phyloP scores from a whole-genome alignment of 2,888 invertebrate species.

The Margaritifera margaritifera region DNA sequence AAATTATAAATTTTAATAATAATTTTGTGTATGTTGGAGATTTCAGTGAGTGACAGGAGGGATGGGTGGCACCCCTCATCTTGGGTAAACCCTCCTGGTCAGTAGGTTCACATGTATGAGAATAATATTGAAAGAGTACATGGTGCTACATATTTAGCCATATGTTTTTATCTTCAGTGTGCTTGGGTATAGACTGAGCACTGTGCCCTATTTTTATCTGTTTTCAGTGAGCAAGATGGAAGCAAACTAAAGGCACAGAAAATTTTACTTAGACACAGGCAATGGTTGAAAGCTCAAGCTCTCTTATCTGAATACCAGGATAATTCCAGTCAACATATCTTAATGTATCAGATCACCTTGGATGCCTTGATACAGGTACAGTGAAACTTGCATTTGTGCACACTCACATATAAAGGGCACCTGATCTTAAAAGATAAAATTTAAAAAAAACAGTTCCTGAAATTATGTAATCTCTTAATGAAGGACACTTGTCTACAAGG shows the following conservation, averaged over 20 bases:
- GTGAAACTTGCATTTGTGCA: background rate
- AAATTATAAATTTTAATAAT: too few species aligned
- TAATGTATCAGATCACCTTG: constrained; percentile 38
- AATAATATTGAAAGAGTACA: too few species aligned
- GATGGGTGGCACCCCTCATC: too few species aligned
- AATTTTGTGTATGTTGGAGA: too few species aligned
- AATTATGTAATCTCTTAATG: too few species aligned
- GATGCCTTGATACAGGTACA: constrained; percentile 35
- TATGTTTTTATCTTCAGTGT: background rate
- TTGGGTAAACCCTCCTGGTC: too few species aligned
- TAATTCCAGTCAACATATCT: constrained; percentile 29
- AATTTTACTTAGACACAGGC: constrained; percentile 40
- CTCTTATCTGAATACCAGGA: constrained; percentile 38
- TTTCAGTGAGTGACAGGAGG: too few species aligned
- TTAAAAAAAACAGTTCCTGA: too few species aligned
- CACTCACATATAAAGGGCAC: too few species aligned
- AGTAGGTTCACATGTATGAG: too few species aligned
- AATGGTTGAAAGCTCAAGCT: constrained; percentile 48
- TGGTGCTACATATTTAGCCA: background rate
- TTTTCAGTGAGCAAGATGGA: constrained; percentile 45
- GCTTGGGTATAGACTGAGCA: background rate
- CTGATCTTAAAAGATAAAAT: too few species aligned
- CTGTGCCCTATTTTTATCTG: background rate
- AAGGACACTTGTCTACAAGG: too few species aligned
- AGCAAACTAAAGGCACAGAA: constrained; percentile 46